Evolutionary conservation across 2,888 invertebrate genomes (phyloP), one percentile per base, ranked within the genome.

Genomic region (Flabesymbios commensalis): DNA sequence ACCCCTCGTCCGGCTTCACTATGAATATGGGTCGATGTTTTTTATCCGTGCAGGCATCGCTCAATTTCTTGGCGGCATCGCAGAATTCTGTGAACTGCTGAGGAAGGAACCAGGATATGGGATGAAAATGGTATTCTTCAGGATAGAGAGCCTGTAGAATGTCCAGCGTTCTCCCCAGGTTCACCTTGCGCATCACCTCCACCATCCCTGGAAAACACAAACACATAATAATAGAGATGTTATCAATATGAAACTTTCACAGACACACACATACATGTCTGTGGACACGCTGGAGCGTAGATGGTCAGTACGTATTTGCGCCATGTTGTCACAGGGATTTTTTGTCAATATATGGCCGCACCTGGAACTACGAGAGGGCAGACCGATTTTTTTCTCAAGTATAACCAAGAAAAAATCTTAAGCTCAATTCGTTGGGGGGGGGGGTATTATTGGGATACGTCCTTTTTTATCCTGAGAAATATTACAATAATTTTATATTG

Each of bases 1-100:
- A 81, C 1, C 85, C 85, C 29, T 83, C 82, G 65, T 84, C 83
- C 0, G 85, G 85, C 67, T 85, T 85, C 17, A 84, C 82, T 54
- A 85, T 85, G 70, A 78, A 85, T 66, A 83, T 83, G 32, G 77
- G 74, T 52, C 19, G 17, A 19, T 17, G n/a, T 10, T 43, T 31
- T 59, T 48, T 57, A 49, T n/a, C 5, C 22, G 33, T 7, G 3
- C 19, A 49, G 29, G 24, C 57, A 54, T 31, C 39, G n/a, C 26
- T 54, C 49, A 7, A 31, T 19, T 48, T 24, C 32, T 59, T 39
- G 2, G 41, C 48, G 17, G 58, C 78, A 47, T 71, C 71, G 33
- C 69, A 67, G 59, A 83, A 80, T 48, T 82, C 79, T 19, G 73
- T 67, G 45, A 73, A 72, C 65, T 85, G 84, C 28, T 83, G 81